Conservation (phyloP, 2,797 vertebrate species). For the Notolepis coatsorum region DNA sequence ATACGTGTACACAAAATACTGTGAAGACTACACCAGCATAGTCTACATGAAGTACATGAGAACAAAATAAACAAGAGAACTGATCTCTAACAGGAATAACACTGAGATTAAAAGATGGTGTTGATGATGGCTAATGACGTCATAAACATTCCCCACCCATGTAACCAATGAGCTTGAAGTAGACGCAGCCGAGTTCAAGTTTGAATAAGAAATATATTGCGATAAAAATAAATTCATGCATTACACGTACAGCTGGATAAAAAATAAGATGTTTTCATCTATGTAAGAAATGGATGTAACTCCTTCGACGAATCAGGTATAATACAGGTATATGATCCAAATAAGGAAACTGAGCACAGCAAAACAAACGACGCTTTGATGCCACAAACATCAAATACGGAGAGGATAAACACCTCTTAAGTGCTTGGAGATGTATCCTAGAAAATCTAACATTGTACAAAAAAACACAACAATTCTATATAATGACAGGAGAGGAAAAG, state of each 20-base stretch:
- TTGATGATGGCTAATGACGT: constrained; percentile 23
- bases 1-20: constrained; percentile 47
- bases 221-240: constrained; percentile 67
- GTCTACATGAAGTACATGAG: constrained; percentile 60
- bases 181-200: constrained; percentile 50
- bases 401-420: constrained; percentile 36
- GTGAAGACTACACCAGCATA: constrained; percentile 84
- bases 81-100: constrained; percentile 33
- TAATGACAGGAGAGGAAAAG: constrained; percentile 63
- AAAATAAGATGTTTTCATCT: background rate
- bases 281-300: constrained; percentile 26
- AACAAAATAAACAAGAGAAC: constrained; percentile 35
- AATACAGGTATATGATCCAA: constrained; percentile 8
- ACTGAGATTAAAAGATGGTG: constrained; percentile 34
- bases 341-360: constrained; percentile 16
- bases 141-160: constrained; percentile 23
- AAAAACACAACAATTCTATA: constrained; percentile 26
- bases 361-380: constrained; percentile 11
- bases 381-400: background rate
- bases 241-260: constrained; percentile 28
- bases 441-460: constrained; percentile 43
- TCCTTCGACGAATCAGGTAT: constrained; percentile 41
- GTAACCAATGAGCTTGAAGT: constrained; percentile 15
- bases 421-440: constrained; percentile 47
- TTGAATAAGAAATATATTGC: constrained; percentile 49